Conservation (phyloP, 2,888 invertebrate species). For the Anthophora plumipes region DNA sequence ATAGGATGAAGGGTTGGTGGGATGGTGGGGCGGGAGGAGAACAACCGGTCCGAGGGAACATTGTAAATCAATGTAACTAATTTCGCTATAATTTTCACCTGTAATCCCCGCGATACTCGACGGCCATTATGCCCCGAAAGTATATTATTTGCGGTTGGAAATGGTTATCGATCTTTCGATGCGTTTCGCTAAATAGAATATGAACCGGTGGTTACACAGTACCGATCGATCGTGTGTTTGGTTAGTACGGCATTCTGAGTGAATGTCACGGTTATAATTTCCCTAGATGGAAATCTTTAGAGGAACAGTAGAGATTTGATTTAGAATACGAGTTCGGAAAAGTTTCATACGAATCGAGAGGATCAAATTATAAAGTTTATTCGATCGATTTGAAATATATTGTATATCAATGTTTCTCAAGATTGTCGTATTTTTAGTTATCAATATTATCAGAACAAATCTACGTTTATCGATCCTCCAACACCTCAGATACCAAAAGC, state of each 20-base stretch:
- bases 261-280: neutral
- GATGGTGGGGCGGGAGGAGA: too few relatives aligned
- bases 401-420: neutral
- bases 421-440: neutral
- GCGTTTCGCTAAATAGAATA: slow-evolving; percentile 3
- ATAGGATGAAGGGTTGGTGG: too few relatives aligned
- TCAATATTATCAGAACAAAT: slow-evolving; percentile 21
- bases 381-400: neutral
- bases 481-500: neutral
- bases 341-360: too few relatives aligned
- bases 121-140: neutral
- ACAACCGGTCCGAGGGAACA: too few relatives aligned
- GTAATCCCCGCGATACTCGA: slow-evolving; percentile 3
- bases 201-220: neutral
- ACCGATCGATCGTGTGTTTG: neutral
- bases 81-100: neutral
- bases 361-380: neutral
- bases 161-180: slow-evolving; percentile 7
- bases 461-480: slow-evolving; percentile 4
- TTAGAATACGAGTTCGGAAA: too few relatives aligned
- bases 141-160: neutral
- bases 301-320: too few relatives aligned
- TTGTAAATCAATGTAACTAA: slow-evolving; percentile 23
- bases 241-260: neutral
- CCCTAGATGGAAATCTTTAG: neutral